Base-by-base conservation (phyloP, 92 coral and sea anemone species). In the Bergia sp. region DNA sequence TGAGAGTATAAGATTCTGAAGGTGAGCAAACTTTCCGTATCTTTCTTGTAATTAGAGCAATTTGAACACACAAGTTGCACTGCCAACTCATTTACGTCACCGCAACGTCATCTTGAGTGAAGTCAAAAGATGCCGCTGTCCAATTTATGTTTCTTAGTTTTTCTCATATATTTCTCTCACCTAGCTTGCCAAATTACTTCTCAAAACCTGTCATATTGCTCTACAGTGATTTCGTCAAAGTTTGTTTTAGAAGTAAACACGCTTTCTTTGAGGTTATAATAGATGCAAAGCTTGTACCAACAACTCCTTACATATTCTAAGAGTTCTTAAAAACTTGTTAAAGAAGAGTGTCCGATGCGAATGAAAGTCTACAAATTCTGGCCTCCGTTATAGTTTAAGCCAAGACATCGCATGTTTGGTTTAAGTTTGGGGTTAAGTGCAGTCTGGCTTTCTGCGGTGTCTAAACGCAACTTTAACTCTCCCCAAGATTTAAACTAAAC, bases 51-150 rank as follows among this genome's bases (percentile, higher is more conserved):
- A 84, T 84, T 84, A 71, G 87, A 83, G 61, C 66, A 84, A 84
- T 69, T 84, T 84, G 67, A 23, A 84, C 44, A 20, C 43, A 37
- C 87, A 84, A 73, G 10, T 37, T 7, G 58, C 79, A 37, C 77
- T 23, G 67, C 81, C 41, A 66, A 15, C 71, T 57, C 47, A 77
- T 57, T 88, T 90, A 83, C 93, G 93, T 91, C 93, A 91, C 53
- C 38, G 53, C n/a, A 65, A 61, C 86, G 93, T 84, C 89, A 67
- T 39, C 66, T 64, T 65, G 11, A 58, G 86, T 37, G 44, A 82
- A 76, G 64, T 91, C 93, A 91, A 91, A 91, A 73, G 89, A 39
- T 21, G 77, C 93, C 93, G 93, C 86, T 80, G 83, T 69, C 37
- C 89, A 88, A 77, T 88, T 88, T 87, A 78, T 84, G 89, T 83